These are phyloP conservation scores for Tupaia tana DNA, from an alignment of 2,113 vertebrate genomes.

Conservation along the genomic window DNA sequence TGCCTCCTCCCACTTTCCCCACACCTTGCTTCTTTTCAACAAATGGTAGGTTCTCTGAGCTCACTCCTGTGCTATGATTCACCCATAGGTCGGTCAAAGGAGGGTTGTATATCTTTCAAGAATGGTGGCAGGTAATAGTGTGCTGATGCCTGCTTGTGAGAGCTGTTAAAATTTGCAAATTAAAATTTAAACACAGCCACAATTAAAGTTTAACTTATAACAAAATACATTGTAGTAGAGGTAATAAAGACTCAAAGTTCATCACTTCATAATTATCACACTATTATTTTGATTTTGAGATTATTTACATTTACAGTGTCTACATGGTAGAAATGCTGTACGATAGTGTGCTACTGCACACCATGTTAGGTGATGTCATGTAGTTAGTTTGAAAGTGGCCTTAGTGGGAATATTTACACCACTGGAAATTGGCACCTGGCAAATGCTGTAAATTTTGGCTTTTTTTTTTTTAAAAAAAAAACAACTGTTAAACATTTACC, in stretches of 20 bases:
- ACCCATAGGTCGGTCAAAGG: neutral
- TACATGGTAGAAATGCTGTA: neutral
- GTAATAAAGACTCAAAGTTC: neutral
- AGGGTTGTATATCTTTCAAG: neutral
- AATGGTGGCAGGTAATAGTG: neutral
- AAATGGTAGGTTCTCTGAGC: neutral
- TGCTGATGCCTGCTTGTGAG: neutral
- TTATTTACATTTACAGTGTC: neutral
- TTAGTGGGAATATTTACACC: neutral
- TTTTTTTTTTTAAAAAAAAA: neutral
- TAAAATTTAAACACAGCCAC: neutral
- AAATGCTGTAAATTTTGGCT: neutral
- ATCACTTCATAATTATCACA: conserved; percentile 30
- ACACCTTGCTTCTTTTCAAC: neutral
- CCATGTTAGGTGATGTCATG: neutral
- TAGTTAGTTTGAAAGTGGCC: neutral
- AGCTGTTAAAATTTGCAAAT: conserved; percentile 7
- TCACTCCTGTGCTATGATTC: neutral
- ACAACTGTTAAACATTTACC: neutral
- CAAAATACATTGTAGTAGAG: neutral
- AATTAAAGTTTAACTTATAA: neutral
- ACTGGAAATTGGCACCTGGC: neutral
- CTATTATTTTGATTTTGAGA: conserved; percentile 15
- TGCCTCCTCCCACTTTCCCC: neutral
- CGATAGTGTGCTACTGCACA: neutral